Conservation (phyloP, 2,113 vertebrate species). For the Cyanoderma ruficeps region DNA sequence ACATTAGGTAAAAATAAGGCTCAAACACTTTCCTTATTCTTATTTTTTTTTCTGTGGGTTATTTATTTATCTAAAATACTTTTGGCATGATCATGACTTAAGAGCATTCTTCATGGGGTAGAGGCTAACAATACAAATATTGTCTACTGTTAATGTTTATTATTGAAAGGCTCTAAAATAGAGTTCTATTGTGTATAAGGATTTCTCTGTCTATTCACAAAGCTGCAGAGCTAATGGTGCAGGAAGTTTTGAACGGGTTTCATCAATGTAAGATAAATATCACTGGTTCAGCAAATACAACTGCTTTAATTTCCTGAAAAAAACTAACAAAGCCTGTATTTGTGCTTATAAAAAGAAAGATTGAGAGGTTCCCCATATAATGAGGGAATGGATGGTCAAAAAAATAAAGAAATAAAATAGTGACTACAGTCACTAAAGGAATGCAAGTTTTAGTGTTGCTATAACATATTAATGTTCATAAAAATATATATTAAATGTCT, state of each 20-base stretch:
- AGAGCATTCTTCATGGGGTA: background rate
- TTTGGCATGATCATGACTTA: background rate
- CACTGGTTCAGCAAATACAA: background rate
- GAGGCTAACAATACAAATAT: background rate
- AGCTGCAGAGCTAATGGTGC: background rate
- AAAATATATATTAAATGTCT: background rate
- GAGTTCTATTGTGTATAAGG: background rate
- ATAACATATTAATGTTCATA: background rate
- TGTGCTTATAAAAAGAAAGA: background rate
- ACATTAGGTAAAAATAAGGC: no score
- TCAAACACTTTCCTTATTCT: background rate
- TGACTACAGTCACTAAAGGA: background rate
- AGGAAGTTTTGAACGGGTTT: background rate
- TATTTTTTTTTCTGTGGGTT: background rate
- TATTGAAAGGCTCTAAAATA: background rate
- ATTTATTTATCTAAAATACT: background rate
- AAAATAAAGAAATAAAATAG: background rate
- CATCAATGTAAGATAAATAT: background rate
- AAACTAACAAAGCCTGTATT: background rate
- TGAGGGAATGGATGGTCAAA: background rate
- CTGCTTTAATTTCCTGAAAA: background rate
- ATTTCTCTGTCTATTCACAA: background rate
- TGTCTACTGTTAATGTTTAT: background rate
- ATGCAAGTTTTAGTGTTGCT: background rate
- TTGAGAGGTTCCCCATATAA: background rate